Evolutionary conservation across 2,888 invertebrate species (phyloP).

Genomic region (Tubulanus polymorphus): DNA sequence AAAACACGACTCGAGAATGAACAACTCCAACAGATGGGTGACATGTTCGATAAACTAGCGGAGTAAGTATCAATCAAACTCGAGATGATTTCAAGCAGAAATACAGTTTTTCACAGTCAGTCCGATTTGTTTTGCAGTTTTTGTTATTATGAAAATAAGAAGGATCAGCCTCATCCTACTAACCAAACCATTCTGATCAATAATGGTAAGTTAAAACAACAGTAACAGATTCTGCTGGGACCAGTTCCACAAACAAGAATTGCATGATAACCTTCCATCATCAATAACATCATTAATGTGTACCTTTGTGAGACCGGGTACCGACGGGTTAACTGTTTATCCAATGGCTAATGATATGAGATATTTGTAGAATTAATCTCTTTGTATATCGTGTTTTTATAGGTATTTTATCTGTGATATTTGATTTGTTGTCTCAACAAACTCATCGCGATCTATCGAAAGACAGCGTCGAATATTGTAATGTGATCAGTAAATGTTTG

Average conservation of each 20-base stretch:
- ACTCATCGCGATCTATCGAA: slow-evolving; percentile 26
- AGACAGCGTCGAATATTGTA: background rate
- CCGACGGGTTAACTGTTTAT: no score
- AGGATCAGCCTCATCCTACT: slow-evolving; percentile 29
- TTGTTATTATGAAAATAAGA: slow-evolving; percentile 27
- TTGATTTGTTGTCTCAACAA: slow-evolving; percentile 31
- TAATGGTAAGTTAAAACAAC: slow-evolving; percentile 27
- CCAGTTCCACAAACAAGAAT: no score
- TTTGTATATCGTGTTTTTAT: slow-evolving; percentile 10
- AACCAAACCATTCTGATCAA: slow-evolving; percentile 36
- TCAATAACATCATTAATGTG: no score
- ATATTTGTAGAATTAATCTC: background rate
- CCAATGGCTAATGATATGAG: no score
- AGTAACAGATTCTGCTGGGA: no score
- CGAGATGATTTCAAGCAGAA: no score
- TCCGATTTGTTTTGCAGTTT: slow-evolving; percentile 25
- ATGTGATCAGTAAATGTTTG: slow-evolving; percentile 25
- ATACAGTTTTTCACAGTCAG: no score
- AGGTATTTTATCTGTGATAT: slow-evolving; percentile 31
- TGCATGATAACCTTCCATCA: no score
- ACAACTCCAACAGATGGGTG: slow-evolving; percentile 46
- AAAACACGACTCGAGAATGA: slow-evolving; percentile 45
- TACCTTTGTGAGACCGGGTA: no score
- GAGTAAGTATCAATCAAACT: slow-evolving; percentile 31
- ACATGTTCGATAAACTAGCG: slow-evolving; percentile 46